Conservation (phyloP, 2,797 vertebrate species). For the Amblyopsis hoosieri region DNA sequence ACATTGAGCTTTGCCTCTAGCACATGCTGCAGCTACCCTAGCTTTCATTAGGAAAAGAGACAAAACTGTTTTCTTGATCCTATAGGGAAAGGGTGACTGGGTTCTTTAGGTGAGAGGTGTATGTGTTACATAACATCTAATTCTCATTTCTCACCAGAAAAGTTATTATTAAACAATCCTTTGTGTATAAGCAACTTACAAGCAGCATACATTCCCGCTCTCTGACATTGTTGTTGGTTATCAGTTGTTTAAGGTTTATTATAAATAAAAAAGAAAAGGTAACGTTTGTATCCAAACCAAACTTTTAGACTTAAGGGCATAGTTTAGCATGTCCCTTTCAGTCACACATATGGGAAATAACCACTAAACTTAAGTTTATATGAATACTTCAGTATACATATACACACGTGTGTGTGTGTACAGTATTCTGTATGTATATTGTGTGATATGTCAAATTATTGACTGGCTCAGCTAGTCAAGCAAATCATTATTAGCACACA, state of each 20-base stretch:
- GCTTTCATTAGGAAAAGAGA: constrained; percentile 24
- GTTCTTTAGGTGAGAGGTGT: constrained; percentile 7
- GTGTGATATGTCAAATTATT: too few species aligned
- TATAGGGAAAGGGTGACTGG: constrained; percentile 13
- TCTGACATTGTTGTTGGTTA: not conserved
- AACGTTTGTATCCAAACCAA: too few species aligned
- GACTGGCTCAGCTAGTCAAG: too few species aligned
- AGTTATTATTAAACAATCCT: not conserved
- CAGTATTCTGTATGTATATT: too few species aligned
- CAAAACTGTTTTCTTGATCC: constrained; percentile 34
- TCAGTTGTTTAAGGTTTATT: too few species aligned
- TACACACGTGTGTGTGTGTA: too few species aligned
- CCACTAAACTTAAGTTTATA: not conserved
- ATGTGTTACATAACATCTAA: not conserved
- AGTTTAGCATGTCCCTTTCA: too few species aligned
- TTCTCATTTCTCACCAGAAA: not conserved
- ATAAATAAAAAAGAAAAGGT: too few species aligned
- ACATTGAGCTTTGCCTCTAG: not conserved
- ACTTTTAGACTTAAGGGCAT: too few species aligned
- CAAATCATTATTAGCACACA: not conserved
- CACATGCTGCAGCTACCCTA: constrained; percentile 1
- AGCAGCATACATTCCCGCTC: not conserved
- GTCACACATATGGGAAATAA: not conserved
- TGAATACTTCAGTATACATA: too few species aligned
- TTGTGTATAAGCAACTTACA: not conserved